Conservation (phyloP, 2,113 vertebrate species). For the Mirounga angustirostris region DNA sequence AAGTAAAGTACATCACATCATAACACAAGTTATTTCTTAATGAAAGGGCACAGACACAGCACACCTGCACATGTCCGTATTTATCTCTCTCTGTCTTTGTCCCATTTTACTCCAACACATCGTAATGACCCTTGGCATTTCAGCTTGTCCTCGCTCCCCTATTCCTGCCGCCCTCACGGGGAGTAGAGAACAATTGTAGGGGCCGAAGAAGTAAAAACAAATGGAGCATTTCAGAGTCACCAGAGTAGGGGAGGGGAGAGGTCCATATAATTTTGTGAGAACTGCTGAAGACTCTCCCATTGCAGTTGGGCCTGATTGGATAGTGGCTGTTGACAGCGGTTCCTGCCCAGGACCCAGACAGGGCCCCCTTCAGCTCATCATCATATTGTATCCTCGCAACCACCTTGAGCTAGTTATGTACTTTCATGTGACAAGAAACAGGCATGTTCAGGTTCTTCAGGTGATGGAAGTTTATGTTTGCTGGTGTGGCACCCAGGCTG, state of each 20-base stretch:
- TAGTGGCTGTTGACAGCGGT: neutral
- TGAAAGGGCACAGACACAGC: neutral
- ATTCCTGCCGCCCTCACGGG: neutral
- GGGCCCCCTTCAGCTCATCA: too few relatives aligned
- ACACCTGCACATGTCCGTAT: neutral
- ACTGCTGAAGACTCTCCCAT: neutral
- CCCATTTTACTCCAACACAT: neutral
- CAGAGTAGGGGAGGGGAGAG: neutral
- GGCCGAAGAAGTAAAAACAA: neutral
- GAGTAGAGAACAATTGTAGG: neutral
- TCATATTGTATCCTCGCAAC: neutral
- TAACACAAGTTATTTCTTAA: neutral
- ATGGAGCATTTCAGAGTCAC: neutral
- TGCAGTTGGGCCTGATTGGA: neutral
- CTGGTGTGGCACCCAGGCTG: neutral
- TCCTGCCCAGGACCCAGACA: neutral
- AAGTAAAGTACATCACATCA: neutral
- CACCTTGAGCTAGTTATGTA: neutral
- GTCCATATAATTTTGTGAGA: neutral
- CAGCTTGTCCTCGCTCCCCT: neutral
- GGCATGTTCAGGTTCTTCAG: neutral
- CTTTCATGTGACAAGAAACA: neutral
- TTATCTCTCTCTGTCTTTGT: neutral
- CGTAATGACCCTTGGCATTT: neutral
- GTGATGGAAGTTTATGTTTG: neutral